A percentile compares a stretch with the other conserved stretches of the same genome.
Evolutionary conservation across 2,797 vertebrate species (phyloP).

Genomic region (Neosalanx taihuensis): DNA sequence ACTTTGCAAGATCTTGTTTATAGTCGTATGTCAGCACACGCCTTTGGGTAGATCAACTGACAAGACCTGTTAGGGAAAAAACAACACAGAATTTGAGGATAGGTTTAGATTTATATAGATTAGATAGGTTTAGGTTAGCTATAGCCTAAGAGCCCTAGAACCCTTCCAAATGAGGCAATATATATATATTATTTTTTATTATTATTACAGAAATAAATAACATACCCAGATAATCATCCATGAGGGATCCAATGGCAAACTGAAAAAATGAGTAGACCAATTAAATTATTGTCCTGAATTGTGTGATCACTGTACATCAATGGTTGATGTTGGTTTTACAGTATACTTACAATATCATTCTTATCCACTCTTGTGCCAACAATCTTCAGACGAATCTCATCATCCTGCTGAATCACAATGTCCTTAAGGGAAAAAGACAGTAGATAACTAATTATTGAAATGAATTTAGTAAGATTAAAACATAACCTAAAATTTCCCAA

Average conservation of each 20-base stretch:
- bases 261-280: slow-evolving; percentile 54
- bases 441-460: background rate
- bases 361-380: slow-evolving; percentile 94
- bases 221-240: slow-evolving; percentile 94
- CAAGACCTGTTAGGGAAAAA: slow-evolving; percentile 68
- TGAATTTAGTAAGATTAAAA: background rate
- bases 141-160: too few species aligned
- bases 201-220: slow-evolving; percentile 23
- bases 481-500: background rate
- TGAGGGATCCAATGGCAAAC: slow-evolving; percentile 96
- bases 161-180: too few species aligned
- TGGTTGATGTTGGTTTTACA: background rate
- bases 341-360: slow-evolving; percentile 87
- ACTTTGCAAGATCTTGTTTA: background rate
- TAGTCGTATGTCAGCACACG: background rate
- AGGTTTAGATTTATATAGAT: background rate
- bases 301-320: background rate
- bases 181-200: background rate
- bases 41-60: slow-evolving; percentile 67
- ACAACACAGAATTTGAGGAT: background rate
- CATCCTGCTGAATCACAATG: slow-evolving; percentile 92
- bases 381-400: slow-evolving; percentile 91
- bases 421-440: slow-evolving; percentile 69
- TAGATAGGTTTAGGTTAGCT: too few species aligned
- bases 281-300: background rate